Conservation (phyloP, 2,113 vertebrate species). For the Candoia aspera region DNA sequence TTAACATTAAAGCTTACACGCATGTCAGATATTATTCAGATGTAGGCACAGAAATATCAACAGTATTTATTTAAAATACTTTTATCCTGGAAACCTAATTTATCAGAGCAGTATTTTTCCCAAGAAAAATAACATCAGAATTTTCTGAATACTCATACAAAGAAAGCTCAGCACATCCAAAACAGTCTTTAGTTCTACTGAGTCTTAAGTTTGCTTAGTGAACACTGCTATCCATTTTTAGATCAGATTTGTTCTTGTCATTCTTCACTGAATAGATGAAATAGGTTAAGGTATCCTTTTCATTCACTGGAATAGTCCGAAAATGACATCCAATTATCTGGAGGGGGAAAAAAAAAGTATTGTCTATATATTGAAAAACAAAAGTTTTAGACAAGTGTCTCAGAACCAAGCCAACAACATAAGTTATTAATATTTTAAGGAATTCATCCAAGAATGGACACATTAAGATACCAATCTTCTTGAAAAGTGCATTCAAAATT, state of each 20-base stretch:
- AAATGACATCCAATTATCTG: constrained; percentile 87
- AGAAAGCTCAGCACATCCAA: constrained; percentile 71
- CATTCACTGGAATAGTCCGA: constrained; percentile 85
- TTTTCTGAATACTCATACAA: constrained; percentile 69
- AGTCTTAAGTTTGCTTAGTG: constrained; percentile 71
- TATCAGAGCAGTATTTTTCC: constrained; percentile 58
- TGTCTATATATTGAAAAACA: not conserved
- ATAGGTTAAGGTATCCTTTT: constrained; percentile 86
- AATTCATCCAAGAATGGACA: not conserved
- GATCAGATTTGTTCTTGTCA: constrained; percentile 82
- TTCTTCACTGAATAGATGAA: constrained; percentile 87
- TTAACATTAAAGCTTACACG: constrained; percentile 10
- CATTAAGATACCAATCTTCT: not conserved
- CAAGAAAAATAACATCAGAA: constrained; percentile 78
- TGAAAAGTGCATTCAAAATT: not conserved
- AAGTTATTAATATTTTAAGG: not conserved
- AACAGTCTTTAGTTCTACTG: constrained; percentile 69
- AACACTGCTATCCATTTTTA: constrained; percentile 79
- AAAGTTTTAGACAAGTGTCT: not conserved
- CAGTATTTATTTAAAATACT: constrained; percentile 80
- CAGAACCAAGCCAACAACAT: not conserved
- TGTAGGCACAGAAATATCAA: constrained; percentile 68
- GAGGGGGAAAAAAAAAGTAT: constrained; percentile 58
- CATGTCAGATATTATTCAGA: constrained; percentile 64
- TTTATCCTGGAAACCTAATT: constrained; percentile 59